Evolutionary conservation across 1,140 invertebrate species (phyloP), one percentile per base, ranked within the genome.

Genomic region (Chrysoperla carnea): DNA sequence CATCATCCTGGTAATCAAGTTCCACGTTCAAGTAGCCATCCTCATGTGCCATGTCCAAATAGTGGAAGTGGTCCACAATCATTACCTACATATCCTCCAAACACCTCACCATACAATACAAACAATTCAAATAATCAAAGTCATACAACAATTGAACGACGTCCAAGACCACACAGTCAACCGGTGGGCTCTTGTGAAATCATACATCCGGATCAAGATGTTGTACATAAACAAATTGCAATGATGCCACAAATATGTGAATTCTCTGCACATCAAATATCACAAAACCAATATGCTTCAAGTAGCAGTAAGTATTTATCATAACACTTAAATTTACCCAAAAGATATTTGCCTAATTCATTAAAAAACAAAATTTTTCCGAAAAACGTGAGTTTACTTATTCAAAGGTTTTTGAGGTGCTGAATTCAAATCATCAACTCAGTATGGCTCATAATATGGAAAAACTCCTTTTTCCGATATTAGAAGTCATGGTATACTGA

Each of bases 241-340:
- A 51, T 69, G 37, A 51, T 69, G 37, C 65, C 67, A 28, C 62
- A 67, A 50, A 70, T 70, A 45, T 68, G 65, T 6, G 68, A 70
- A 57, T 67, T 67, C 49, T 63, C 57, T 17, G 59, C 64, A 35
- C 59, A 63, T 40, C 53, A 50, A 36, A 56, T 49, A 9, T 33
- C 31, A 12, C 8, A 9, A 12, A 33, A 33, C 6, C 69, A 74
- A 49, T 75, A 74, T 54, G 72, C 73, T 38, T 77, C 75, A 27
- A 76, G 73, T 48, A 73, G 70, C 51, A 68, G 75, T 76, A 50
- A 67, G 69, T 66, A 38, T n/a, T n/a, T n/a, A n/a, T n/a, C n/a
- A n/a, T n/a, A n/a, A n/a, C n/a, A n/a, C n/a, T n/a, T n/a, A 40
- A 8, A 33, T 38, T n/a, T 46, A 15, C n/a, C n/a, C n/a, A n/a